phyloP scores from a whole-genome alignment of 1,140 invertebrate genomes.

The silkworm (Bombyx mori) region ASM3026992v2 NC_085121.1:3565501-3566000 shows the following conservation, averaged over 20 bases:
- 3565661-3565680: no score
- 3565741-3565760: constrained; percentile 14
- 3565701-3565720: constrained; percentile 9
- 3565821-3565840: constrained; percentile 21
- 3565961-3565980: constrained; percentile 74
- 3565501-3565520: neutral
- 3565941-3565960: constrained; percentile 71
- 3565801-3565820: constrained; percentile 18
- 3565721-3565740: constrained; percentile 8
- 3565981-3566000: constrained; percentile 77
- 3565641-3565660: constrained; percentile 52
- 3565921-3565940: constrained; percentile 64
- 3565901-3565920: constrained; percentile 53
- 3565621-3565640: neutral
- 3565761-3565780: constrained; percentile 18
- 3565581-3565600: neutral
- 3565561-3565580: neutral
- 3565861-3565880: constrained; percentile 15
- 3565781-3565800: constrained; percentile 1
- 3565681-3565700: no score
- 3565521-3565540: neutral
- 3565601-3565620: neutral
- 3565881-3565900: constrained; percentile 78
- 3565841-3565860: constrained; percentile 4
- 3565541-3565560: neutral